A percentile compares a stretch with the other conserved stretches of the same genome.
These are phyloP conservation scores for Ianthella basta DNA, from an alignment of 37 sponge, comb jelly and placozoan genomes.

Conservation along the genomic window DNA sequence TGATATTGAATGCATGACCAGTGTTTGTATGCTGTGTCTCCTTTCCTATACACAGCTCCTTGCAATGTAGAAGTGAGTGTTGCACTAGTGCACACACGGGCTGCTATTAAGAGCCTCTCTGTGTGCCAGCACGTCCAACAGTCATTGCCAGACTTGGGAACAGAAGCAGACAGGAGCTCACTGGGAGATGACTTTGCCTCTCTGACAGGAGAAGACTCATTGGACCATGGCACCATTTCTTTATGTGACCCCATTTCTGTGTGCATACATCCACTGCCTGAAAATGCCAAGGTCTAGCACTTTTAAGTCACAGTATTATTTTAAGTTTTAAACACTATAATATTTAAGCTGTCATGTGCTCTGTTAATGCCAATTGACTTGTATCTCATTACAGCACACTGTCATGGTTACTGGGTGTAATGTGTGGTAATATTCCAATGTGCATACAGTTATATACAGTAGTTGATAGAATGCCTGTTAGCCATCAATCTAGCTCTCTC, in stretches of 20 bases:
- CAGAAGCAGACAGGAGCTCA: not conserved
- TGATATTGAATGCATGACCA: not conserved
- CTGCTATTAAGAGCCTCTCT: slow-evolving; percentile 8
- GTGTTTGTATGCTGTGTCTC: not conserved
- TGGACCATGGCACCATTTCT: not conserved
- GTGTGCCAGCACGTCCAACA: not conserved
- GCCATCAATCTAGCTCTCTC: no score
- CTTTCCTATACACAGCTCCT: slow-evolving; percentile 46
- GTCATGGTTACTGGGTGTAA: no score
- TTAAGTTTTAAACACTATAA: no score
- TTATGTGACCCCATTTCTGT: not conserved
- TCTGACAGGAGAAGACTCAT: not conserved
- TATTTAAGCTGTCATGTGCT: no score
- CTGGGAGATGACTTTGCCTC: not conserved
- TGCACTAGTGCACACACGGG: slow-evolving; percentile 35
- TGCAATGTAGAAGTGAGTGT: slow-evolving; percentile 62
- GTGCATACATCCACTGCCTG: slow-evolving; percentile 5
- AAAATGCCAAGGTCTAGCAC: not conserved
- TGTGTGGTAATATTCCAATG: no score
- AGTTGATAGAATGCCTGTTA: no score
- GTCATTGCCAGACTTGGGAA: not conserved
- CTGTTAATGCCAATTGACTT: no score
- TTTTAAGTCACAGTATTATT: no score
- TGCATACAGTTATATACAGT: no score
- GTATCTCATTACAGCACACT: no score